phyloP scores from a whole-genome alignment of 1,140 invertebrate species.

The Pseudomyrmex flavicornis region DNA sequence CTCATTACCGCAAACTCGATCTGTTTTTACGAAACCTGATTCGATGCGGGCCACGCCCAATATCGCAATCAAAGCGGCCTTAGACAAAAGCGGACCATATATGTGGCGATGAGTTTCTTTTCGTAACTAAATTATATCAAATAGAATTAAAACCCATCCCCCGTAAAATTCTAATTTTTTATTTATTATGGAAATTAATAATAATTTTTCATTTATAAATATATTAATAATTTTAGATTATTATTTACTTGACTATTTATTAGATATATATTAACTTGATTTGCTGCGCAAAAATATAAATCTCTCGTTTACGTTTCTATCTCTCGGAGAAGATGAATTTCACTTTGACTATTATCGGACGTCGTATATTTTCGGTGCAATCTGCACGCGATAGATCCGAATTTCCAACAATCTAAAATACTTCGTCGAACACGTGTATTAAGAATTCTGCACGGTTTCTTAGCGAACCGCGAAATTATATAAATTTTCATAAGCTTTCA shows the following conservation, averaged over 20 bases:
- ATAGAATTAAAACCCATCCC: too few species aligned
- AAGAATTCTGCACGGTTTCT: neutral
- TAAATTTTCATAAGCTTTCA: slow-evolving; percentile 9
- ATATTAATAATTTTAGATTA: too few species aligned
- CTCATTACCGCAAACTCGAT: slow-evolving; percentile 14
- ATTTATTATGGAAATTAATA: too few species aligned
- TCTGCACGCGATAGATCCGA: neutral
- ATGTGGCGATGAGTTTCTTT: neutral
- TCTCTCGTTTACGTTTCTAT: neutral
- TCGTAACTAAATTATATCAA: too few species aligned
- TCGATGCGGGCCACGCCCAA: neutral
- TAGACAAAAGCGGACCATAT: neutral
- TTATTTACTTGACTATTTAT: too few species aligned
- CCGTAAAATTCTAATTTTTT: too few species aligned
- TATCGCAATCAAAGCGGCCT: neutral
- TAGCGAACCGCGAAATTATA: slow-evolving; percentile 12
- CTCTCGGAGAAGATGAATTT: neutral
- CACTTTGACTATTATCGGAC: neutral
- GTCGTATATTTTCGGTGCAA: neutral
- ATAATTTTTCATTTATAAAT: too few species aligned
- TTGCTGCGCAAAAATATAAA: neutral
- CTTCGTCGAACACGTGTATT: neutral
- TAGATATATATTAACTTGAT: neutral
- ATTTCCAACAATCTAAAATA: neutral
- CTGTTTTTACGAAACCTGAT: slow-evolving; percentile 11